Base-by-base conservation (phyloP, 2,888 invertebrate species). In the Hydropsyche betteni region DNA sequence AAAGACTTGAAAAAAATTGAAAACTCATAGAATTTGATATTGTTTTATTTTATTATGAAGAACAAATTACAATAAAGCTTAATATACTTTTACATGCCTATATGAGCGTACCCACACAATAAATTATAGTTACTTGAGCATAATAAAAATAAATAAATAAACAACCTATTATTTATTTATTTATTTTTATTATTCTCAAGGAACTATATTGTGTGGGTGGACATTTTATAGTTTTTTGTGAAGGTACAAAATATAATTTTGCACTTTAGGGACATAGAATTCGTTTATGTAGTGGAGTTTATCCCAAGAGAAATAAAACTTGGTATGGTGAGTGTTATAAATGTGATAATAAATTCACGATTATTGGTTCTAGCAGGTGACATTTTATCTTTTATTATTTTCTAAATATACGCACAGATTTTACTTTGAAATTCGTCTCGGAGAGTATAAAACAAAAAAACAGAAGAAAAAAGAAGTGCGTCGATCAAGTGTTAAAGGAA, bases 261-360 rank as follows among this genome's bases (percentile, higher is more conserved):
- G 8, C 16, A 16, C 8, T 24, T 58, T 24, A 24, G 58, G 33
- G 50, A 69, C 50, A 50, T 44, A 69, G 7, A 69, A 69, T 69
- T 33, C 69, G 7, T 44, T 68, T 14, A 16, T 12, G 10, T 8
- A 36, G 36, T 14, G 3, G 38, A 50, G 16, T 10, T 50, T 44
- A 70, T 50, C 75, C 70, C 69, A 33, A 70, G 75, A 75, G 69
- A 75, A 75, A 75, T 75, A 70, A 69, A 75, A 68, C 16, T 58
- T 75, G 6, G 12, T 16, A 8, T 44, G 4, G 44, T 44, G 44
- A 44, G 44, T 10, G 44, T 44, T 44, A 10, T 44, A 44, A 24
- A 24, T 24, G 24, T 2, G 24, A 24, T 24, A 24, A 24, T 24
- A 24, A 44, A 44, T 44, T 44, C 44, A 44, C 44, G 44, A 44